These are phyloP conservation scores for Pharmacophagus antenor DNA, from an alignment of 2,888 invertebrate genomes.

Conservation along the genomic window DNA sequence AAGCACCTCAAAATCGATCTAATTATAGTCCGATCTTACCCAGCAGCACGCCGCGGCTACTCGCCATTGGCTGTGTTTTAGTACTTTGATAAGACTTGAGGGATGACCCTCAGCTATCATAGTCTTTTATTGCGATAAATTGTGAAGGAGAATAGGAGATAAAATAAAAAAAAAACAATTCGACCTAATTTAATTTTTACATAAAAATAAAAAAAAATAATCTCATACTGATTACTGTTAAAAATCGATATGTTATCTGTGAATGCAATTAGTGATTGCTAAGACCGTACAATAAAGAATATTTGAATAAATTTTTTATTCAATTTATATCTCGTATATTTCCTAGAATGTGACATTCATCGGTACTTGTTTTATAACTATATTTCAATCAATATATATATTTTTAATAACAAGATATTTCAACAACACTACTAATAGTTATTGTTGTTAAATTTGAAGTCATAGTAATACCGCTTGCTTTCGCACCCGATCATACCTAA, in stretches of 20 bases:
- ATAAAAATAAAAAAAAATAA: neutral
- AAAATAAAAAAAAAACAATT: neutral
- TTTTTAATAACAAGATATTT: neutral
- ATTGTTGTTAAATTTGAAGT: conserved; percentile 6
- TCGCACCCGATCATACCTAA: conserved; percentile 36
- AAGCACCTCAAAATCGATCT: neutral
- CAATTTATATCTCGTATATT: neutral
- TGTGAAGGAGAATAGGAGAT: neutral
- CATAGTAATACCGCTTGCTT: conserved; percentile 31
- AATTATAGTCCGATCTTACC: too few relatives aligned
- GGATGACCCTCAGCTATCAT: too few relatives aligned
- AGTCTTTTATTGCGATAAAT: too few relatives aligned
- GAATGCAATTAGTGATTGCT: neutral
- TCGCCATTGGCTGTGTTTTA: too few relatives aligned
- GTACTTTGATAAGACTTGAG: too few relatives aligned
- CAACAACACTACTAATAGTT: conserved; percentile 5
- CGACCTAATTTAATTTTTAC: too few relatives aligned
- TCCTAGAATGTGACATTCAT: too few relatives aligned
- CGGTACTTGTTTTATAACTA: neutral
- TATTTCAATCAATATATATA: neutral
- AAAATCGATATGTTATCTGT: neutral
- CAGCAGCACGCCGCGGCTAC: too few relatives aligned
- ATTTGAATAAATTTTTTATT: neutral
- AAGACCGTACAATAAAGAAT: neutral
- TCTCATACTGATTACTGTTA: neutral